A percentile compares a stretch with the other conserved stretches of the same genome.
Conservation (phyloP, 1,140 invertebrate species). For the Brachionus rubens region DNA sequence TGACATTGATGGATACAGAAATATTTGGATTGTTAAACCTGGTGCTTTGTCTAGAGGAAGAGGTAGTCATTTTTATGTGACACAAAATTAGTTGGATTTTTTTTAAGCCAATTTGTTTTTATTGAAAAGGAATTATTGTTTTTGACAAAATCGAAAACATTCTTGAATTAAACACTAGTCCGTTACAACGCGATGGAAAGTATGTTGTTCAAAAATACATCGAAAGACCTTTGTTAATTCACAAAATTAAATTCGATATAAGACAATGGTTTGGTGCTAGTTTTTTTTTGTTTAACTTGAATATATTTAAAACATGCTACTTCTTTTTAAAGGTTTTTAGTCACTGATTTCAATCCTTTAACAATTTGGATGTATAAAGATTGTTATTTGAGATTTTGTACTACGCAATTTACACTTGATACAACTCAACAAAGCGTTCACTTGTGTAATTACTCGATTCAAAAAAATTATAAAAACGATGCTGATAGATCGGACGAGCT, state of each 20-base stretch:
- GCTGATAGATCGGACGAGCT: conserved; percentile 69
- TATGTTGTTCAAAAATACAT: conserved; percentile 94
- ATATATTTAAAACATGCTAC: conserved; percentile 63
- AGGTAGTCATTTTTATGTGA: conserved; percentile 50
- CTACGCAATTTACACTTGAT: conserved; percentile 80
- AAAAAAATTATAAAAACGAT: conserved; percentile 81
- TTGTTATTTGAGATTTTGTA: conserved; percentile 84
- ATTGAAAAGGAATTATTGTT: conserved; percentile 76
- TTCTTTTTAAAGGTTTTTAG: conserved; percentile 78
- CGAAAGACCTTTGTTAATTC: conserved; percentile 71
- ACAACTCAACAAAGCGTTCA: conserved; percentile 81
- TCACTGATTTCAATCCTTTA: conserved; percentile 80
- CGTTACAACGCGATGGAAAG: conserved; percentile 66
- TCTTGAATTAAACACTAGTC: conserved; percentile 56
- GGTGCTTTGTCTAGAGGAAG: conserved; percentile 85
- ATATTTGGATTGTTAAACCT: conserved; percentile 92
- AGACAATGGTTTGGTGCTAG: conserved; percentile 61
- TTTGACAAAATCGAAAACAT: conserved; percentile 83
- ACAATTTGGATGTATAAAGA: conserved; percentile 87
- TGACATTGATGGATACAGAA: conserved; percentile 73
- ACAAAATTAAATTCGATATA: conserved; percentile 89
- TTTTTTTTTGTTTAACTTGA: too few relatives aligned
- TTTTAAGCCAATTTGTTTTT: background rate
- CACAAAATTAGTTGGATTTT: background rate
- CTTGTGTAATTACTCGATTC: conserved; percentile 86